A percentile compares a stretch with the other conserved stretches of the same genome.
phyloP scores from a whole-genome alignment of 2,888 invertebrate species.

The Steinernema carpocapsae region DNA sequence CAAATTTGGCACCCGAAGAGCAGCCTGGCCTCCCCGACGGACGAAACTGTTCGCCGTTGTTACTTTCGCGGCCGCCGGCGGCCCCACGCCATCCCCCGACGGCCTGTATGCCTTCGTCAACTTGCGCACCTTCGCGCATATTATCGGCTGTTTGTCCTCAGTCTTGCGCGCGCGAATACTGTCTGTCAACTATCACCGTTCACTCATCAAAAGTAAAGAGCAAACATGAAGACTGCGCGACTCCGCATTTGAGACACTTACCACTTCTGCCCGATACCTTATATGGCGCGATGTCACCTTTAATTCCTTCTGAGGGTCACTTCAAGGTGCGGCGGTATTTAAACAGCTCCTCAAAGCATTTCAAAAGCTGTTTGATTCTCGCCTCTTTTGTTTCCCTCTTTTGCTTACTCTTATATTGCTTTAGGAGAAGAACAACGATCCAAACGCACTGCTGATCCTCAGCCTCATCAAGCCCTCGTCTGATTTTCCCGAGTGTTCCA shows the following conservation, averaged over 20 bases:
- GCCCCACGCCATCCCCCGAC: neutral
- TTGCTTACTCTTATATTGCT: neutral
- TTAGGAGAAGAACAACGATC: slow-evolving; percentile 49
- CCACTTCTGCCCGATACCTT: slow-evolving; percentile 24
- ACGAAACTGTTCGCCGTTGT: slow-evolving; percentile 6
- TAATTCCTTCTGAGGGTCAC: slow-evolving; percentile 31
- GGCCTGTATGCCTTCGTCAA: slow-evolving; percentile 5
- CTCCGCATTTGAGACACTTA: slow-evolving; percentile 27
- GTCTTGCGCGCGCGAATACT: slow-evolving; percentile 27
- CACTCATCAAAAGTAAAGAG: slow-evolving; percentile 35
- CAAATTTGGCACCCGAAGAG: neutral
- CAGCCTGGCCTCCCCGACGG: neutral
- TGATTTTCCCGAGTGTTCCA: slow-evolving; percentile 36
- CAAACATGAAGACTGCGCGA: slow-evolving; percentile 25
- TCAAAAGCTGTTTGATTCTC: neutral
- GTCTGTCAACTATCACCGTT: slow-evolving; percentile 35
- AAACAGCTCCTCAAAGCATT: slow-evolving; percentile 4
- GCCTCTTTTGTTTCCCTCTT: slow-evolving; percentile 8
- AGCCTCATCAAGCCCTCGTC: slow-evolving; percentile 58
- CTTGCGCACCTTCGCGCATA: slow-evolving; percentile 22
- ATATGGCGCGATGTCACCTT: slow-evolving; percentile 33
- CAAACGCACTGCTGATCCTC: slow-evolving; percentile 59
- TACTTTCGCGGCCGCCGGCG: neutral
- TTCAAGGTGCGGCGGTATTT: neutral
- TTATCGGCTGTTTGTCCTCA: slow-evolving; percentile 34